These are phyloP conservation scores for Balaenoptera acutorostrata DNA, from an alignment of 2,113 vertebrate genomes.

Conservation along the genomic window DNA sequence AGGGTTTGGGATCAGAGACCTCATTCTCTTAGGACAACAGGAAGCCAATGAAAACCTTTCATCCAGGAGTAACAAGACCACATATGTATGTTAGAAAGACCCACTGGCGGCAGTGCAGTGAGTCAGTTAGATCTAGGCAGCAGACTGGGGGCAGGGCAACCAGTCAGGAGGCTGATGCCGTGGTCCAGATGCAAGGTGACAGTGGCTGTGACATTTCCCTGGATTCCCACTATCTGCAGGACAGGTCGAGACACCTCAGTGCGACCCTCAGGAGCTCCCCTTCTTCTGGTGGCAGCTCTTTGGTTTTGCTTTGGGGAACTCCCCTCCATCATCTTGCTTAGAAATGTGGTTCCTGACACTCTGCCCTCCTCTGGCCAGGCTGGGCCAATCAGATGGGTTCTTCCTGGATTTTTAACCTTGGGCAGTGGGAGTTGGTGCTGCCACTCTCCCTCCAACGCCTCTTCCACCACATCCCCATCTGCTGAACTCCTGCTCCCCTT, in stretches of 20 bases:
- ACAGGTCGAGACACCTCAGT: neutral
- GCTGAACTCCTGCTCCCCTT: neutral
- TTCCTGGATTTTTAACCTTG: neutral
- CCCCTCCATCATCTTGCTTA: neutral
- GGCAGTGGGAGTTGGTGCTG: accelerated
- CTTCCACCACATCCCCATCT: neutral
- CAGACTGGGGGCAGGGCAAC: too few species aligned
- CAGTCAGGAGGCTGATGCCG: neutral
- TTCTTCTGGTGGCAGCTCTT: neutral
- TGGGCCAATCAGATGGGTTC: neutral
- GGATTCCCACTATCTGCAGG: neutral
- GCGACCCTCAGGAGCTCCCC: neutral
- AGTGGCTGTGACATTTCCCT: accelerated
- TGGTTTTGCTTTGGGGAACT: neutral
- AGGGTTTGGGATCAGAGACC: neutral
- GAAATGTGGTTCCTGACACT: neutral
- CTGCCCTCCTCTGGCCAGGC: neutral
- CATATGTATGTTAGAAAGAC: accelerated
- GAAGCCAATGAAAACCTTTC: neutral
- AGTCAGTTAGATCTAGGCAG: neutral
- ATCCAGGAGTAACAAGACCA: neutral
- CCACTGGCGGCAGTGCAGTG: accelerated
- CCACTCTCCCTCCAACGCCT: neutral
- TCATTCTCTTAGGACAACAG: neutral
- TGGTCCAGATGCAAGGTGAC: accelerated